Percentiles rank a stretch among this genome's conserved stretches.
Conservation (phyloP, 2,797 vertebrate species). For the Rhynchonycteris naso region DNA sequence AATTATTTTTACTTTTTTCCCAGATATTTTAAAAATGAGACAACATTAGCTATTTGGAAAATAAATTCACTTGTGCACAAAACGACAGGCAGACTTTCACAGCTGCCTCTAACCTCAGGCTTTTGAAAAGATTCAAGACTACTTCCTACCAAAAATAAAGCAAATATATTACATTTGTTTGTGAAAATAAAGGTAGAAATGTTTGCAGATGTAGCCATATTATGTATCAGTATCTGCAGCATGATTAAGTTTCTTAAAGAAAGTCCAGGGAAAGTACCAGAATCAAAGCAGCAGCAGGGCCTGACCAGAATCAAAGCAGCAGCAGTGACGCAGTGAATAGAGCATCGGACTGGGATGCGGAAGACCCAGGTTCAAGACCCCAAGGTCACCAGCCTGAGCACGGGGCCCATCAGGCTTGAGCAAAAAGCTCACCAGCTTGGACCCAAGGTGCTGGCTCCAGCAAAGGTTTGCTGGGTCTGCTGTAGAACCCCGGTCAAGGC, state of each 20-base stretch:
- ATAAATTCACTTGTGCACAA: conserved; percentile 16
- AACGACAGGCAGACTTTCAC: not conserved
- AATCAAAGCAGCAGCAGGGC: conserved; percentile 6
- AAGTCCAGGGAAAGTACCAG: not conserved
- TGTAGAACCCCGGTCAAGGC: too few relatives aligned
- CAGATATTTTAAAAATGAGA: conserved; percentile 42
- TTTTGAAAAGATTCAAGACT: not conserved
- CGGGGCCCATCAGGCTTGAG: too few relatives aligned
- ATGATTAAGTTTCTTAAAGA: not conserved
- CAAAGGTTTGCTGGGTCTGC: too few relatives aligned
- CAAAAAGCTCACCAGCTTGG: too few relatives aligned
- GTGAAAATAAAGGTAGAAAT: not conserved
- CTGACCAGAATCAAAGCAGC: too few relatives aligned
- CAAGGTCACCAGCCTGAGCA: too few relatives aligned
- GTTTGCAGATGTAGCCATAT: conserved; percentile 2
- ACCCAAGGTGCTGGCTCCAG: too few relatives aligned
- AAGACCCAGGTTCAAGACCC: too few relatives aligned
- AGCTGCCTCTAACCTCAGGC: not conserved
- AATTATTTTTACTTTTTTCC: not conserved
- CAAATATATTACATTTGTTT: not conserved
- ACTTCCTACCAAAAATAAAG: conserved; percentile 22
- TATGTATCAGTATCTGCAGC: not conserved
- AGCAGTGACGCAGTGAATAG: too few relatives aligned
- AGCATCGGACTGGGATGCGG: too few relatives aligned
- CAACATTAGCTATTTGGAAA: not conserved